Percentiles rank a stretch among this genome's conserved stretches.
Conservation (phyloP, 2,888 invertebrate species). For the Pristionchus mayeri region DNA sequence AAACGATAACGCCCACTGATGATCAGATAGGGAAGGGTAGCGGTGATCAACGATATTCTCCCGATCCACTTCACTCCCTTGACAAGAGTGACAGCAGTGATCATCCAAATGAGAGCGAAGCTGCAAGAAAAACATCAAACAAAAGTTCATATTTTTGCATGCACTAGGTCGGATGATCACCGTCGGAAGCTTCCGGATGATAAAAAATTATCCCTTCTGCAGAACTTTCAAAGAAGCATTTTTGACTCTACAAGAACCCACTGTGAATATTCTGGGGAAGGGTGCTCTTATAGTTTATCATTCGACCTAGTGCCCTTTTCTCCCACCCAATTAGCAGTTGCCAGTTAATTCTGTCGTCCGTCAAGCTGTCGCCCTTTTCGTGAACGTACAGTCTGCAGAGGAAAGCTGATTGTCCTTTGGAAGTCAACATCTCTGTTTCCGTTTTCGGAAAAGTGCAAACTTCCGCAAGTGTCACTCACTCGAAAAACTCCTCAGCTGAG, state of each 20-base stretch:
- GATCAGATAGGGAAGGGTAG: slow-evolving; percentile 47
- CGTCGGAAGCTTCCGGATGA: too few relatives aligned
- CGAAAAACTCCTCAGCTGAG: slow-evolving; percentile 50
- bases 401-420: neutral
- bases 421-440: slow-evolving; percentile 39
- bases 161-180: too few relatives aligned
- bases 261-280: too few relatives aligned
- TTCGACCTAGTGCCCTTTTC: too few relatives aligned
- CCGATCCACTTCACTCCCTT: slow-evolving; percentile 48
- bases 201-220: too few relatives aligned
- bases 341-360: slow-evolving; percentile 23
- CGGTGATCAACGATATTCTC: slow-evolving; percentile 42
- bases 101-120: slow-evolving; percentile 33
- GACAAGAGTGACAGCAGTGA: slow-evolving; percentile 44
- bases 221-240: too few relatives aligned
- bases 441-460: slow-evolving; percentile 30
- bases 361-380: slow-evolving; percentile 26
- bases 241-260: too few relatives aligned
- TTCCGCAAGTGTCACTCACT: slow-evolving; percentile 1
- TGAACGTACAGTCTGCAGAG: slow-evolving; percentile 42
- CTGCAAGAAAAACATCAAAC: neutral
- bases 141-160: too few relatives aligned
- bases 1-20: neutral
- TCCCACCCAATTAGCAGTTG: slow-evolving; percentile 41
- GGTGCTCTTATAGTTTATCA: neutral